A percentile compares a stretch with the other conserved stretches of the same genome.
Conservation (phyloP, 2,113 vertebrate genomes). For the Nipponia nippon region DNA sequence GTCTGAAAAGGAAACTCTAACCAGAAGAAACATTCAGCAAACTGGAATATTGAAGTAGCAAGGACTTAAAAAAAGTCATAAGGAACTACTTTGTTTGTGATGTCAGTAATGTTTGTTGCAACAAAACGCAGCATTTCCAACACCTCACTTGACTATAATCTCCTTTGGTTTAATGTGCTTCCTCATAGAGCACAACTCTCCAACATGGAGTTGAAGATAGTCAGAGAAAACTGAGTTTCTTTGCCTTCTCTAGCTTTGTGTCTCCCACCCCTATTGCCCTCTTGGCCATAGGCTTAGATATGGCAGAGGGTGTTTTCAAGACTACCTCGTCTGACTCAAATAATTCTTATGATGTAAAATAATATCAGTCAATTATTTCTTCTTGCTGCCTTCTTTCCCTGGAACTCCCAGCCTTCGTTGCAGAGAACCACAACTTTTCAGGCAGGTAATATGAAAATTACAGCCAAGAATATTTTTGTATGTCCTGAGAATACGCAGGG, state of each 20-base stretch:
- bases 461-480: neutral
- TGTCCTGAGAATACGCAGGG: neutral
- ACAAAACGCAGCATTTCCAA: neutral
- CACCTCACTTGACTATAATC: accelerated
- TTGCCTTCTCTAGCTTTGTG: neutral
- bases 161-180: neutral
- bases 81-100: neutral
- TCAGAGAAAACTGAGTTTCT: neutral
- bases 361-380: neutral
- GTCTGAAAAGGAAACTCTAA: neutral
- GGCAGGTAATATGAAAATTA: neutral
- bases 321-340: neutral
- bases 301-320: neutral
- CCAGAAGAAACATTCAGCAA: neutral
- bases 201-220: neutral
- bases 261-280: neutral
- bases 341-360: neutral
- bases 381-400: neutral
- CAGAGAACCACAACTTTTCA: neutral
- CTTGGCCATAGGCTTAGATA: neutral
- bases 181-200: neutral
- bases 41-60: neutral
- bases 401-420: neutral
- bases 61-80: accelerated
- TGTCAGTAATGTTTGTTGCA: neutral